Evolutionary conservation across 2,797 vertebrate species (phyloP), one percentile per base, ranked within the genome.

Genomic region (Pangasius krempfi): DNA sequence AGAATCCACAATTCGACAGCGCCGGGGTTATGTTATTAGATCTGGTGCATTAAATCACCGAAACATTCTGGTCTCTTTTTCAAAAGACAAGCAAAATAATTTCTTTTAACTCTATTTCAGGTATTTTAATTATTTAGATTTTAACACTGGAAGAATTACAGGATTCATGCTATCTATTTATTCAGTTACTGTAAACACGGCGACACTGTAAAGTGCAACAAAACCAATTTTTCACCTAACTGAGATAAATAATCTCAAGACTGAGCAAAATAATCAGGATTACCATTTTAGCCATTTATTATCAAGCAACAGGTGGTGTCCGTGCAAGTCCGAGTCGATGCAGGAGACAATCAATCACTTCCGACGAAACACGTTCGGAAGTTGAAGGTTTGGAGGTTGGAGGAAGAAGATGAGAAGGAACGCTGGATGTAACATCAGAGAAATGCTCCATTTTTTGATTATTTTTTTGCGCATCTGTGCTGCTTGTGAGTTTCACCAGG

Each of bases 371-470:
- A 40, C 37, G 56, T 56, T 54, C 6, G 10, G 78, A 58, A 75
- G 30, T 2, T 68, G 66, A 33, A 33, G 30, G 10, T 14, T 60
- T 33, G 66, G 33, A 33, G 30, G 10, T 14, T 60, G 70, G 56
- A 76, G 72, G 83, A 66, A 52, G 56, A 62, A 79, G 75, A 89
- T 25, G 3, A 89, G 20, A 44, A 27, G 64, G 7, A 40, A 66
- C 52, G 2, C 13, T 14, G 0, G 56, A 64, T 54, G 88, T 52
- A 89, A 84, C 44, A 50, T 50, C 37, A 75, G 47, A 62, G 72
- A 37, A 25, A 70, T 5, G 47, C 50, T 56, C 30, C 7, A 1
- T 16, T 87, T 80, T 37, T 58, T 3, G 10, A 58, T 37, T 58
- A 64, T 33, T 33, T 66, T 64, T 40, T 27, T 37, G 47, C 10